Conservation (phyloP, 1,140 invertebrate species). For the Venturia canescens region DNA sequence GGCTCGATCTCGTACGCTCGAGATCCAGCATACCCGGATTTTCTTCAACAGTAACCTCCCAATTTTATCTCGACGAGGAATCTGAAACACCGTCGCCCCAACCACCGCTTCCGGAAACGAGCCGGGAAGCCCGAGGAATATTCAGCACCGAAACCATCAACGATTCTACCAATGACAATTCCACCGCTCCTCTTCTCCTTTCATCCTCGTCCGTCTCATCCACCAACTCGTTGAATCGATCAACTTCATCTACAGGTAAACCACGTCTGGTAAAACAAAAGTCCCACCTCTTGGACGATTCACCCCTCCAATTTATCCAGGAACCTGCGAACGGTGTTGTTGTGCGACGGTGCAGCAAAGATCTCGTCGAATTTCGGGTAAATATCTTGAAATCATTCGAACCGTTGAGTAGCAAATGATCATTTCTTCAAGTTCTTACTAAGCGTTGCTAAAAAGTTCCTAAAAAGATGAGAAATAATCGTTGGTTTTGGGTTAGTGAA, state of each 20-base stretch:
- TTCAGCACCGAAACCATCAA: background rate
- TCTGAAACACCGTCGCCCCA: constrained; percentile 30
- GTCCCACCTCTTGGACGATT: constrained; percentile 66
- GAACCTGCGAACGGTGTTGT: constrained; percentile 68
- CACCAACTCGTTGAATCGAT: constrained; percentile 55
- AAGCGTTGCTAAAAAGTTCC: no score
- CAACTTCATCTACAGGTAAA: constrained; percentile 51
- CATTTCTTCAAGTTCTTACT: no score
- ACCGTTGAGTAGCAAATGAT: no score
- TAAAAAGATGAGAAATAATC: no score
- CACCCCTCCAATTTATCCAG: constrained; percentile 58
- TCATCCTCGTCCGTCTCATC: constrained; percentile 62
- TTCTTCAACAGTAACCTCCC: constrained; percentile 66
- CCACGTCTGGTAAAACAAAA: constrained; percentile 71
- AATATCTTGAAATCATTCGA: background rate
- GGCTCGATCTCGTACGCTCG: constrained; percentile 82
- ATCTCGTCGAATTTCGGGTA: constrained; percentile 69
- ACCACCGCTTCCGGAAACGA: background rate
- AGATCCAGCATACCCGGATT: constrained; percentile 86
- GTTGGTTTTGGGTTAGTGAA: no score
- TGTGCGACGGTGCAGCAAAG: constrained; percentile 67
- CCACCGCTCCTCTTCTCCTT: constrained; percentile 8
- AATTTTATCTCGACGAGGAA: constrained; percentile 63
- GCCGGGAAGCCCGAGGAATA: background rate
- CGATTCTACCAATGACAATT: constrained; percentile 8